Conservation (phyloP, 2,113 vertebrate genomes). For the Phylloscopus whistleri region DNA sequence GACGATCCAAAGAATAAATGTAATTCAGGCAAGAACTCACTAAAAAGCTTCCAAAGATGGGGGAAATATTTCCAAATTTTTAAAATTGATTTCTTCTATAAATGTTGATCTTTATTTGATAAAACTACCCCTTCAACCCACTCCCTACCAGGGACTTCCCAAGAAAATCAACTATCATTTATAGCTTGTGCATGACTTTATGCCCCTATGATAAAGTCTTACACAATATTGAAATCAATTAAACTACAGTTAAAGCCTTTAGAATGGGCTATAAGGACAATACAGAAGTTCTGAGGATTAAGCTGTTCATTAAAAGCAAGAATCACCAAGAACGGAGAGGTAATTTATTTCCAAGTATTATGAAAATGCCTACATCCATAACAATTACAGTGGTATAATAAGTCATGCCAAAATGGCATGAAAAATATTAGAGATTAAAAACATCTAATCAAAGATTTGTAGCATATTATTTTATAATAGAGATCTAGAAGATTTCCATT, state of each 20-base stretch:
- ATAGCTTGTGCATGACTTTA: not conserved
- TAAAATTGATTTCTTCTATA: not conserved
- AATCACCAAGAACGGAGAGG: not conserved
- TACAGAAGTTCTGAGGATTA: not conserved
- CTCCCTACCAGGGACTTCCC: not conserved
- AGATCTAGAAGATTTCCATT: not conserved
- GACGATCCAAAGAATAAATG: not conserved
- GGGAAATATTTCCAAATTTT: not conserved
- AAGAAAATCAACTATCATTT: not conserved
- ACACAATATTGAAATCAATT: not conserved
- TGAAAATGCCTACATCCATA: not conserved
- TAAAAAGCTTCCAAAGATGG: not conserved
- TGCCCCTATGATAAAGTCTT: not conserved
- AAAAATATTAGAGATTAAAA: conserved; percentile 8
- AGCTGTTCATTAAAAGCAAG: not conserved
- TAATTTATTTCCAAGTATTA: not conserved
- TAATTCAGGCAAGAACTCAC: not conserved
- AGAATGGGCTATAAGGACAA: not conserved
- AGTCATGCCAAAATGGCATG: not conserved
- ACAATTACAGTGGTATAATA: not conserved
- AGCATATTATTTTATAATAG: not conserved
- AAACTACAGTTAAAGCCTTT: not conserved
- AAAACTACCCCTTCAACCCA: not conserved
- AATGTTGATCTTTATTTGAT: not conserved
- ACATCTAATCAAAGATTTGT: not conserved